phyloP scores from a whole-genome alignment of 1,140 invertebrate species.

The Listronotus bonariensis region DNA sequence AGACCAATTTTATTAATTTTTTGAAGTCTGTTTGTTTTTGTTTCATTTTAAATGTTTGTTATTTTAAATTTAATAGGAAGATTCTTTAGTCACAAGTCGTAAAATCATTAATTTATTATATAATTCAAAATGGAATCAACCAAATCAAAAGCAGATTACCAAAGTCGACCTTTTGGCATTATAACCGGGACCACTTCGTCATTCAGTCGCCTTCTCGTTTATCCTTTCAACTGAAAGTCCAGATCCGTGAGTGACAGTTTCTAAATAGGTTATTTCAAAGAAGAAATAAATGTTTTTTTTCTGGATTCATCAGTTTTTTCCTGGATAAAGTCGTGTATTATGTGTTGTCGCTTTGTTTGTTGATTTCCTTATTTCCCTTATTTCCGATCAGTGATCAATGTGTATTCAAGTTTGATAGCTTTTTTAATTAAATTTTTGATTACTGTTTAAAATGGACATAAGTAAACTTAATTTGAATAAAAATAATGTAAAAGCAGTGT shows the following conservation, averaged over 20 bases:
- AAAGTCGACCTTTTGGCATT: conserved; percentile 21
- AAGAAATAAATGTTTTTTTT: conserved; percentile 10
- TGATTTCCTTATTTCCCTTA: conserved; percentile 12
- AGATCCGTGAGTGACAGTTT: conserved; percentile 25
- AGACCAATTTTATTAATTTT: too few species aligned
- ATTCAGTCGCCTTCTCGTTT: conserved; percentile 18
- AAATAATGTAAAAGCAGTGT: too few species aligned
- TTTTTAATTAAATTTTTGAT: too few species aligned
- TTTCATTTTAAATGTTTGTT: too few species aligned
- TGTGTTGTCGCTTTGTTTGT: conserved; percentile 4
- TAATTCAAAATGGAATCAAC: conserved; percentile 18
- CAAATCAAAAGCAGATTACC: conserved; percentile 23
- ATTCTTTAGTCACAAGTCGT: background rate
- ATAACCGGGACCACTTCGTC: conserved; percentile 20
- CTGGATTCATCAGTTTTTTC: background rate
- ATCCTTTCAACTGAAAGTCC: conserved; percentile 9
- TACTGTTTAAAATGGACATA: too few species aligned
- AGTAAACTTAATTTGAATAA: too few species aligned
- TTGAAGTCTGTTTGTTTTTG: too few species aligned
- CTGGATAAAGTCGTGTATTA: background rate
- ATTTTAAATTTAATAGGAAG: too few species aligned
- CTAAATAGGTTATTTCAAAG: conserved; percentile 18
- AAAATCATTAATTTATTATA: conserved; percentile 13
- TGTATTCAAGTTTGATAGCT: too few species aligned
- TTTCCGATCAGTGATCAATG: background rate